A percentile compares a stretch with the other conserved stretches of the same genome.
Evolutionary conservation across 2,113 vertebrate genomes (phyloP).

Genomic region (Gymnocephalus cernua): DNA sequence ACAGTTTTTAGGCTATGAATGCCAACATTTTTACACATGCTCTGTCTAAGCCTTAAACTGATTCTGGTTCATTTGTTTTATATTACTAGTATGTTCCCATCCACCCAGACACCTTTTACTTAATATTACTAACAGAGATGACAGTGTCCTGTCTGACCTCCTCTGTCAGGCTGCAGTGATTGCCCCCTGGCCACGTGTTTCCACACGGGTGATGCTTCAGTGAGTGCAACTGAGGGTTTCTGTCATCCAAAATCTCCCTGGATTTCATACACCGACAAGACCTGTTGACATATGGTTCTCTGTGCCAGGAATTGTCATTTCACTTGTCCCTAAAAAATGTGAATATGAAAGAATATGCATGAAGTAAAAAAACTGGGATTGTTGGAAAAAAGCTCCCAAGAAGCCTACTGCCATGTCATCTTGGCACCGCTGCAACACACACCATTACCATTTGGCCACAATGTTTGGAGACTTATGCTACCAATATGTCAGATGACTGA

Average conservation of each 20-base stretch:
- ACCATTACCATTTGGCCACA: constrained; percentile 33
- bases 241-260: constrained; percentile 29
- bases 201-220: constrained; percentile 31
- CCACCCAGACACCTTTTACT: constrained; percentile 26
- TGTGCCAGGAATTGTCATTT: constrained; percentile 19
- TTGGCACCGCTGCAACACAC: constrained; percentile 14
- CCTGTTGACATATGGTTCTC: constrained; percentile 13
- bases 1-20: constrained; percentile 3
- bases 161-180: constrained; percentile 37
- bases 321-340: constrained; percentile 4
- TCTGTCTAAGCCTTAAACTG: neutral
- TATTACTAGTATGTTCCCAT: neutral
- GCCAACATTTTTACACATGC: neutral
- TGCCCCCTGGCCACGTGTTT: constrained; percentile 7
- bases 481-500: constrained; percentile 44
- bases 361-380: neutral
- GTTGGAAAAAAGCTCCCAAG: neutral
- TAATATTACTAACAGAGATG: constrained; percentile 25
- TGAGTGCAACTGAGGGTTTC: constrained; percentile 31
- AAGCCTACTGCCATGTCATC: constrained; percentile 19
- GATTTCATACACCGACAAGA: constrained; percentile 8
- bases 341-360: neutral
- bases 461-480: constrained; percentile 38
- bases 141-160: constrained; percentile 30
- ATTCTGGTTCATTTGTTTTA: constrained; percentile 29